phyloP scores from a whole-genome alignment of 2,113 vertebrate genomes.

The Notarius quadriscutis region DNA sequence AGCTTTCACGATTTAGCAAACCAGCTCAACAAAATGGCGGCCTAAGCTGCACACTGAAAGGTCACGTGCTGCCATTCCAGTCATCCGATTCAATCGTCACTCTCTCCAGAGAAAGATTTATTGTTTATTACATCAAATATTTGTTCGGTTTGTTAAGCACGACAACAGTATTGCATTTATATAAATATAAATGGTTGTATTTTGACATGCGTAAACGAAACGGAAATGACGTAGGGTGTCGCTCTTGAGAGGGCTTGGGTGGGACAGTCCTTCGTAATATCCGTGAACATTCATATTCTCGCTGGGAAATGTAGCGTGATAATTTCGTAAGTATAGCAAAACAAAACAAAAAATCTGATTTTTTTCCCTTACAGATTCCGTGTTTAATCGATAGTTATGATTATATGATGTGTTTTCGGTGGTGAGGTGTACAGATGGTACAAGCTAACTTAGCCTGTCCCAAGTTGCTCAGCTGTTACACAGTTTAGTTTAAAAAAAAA shows the following conservation, averaged over 20 bases:
- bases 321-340: neutral
- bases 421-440: neutral
- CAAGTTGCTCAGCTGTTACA: neutral
- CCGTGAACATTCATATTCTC: neutral
- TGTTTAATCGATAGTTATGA: neutral
- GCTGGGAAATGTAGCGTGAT: neutral
- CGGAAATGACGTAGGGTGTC: constrained; percentile 20
- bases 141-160: too few relatives aligned
- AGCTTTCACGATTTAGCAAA: too few relatives aligned
- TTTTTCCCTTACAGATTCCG: neutral
- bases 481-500: neutral
- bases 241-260: neutral
- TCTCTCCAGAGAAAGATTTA: too few relatives aligned
- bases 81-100: too few relatives aligned
- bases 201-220: neutral
- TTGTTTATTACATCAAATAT: too few relatives aligned
- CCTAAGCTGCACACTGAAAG: too few relatives aligned
- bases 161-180: too few relatives aligned
- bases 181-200: neutral
- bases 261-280: neutral
- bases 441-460: neutral
- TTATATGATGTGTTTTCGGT: neutral
- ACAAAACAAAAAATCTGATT: neutral
- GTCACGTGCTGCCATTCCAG: too few relatives aligned
- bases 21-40: too few relatives aligned